These are phyloP conservation scores for Scelioninae gen. 1 DNA, from an alignment of 2,888 invertebrate species.

Conservation along the genomic window DNA sequence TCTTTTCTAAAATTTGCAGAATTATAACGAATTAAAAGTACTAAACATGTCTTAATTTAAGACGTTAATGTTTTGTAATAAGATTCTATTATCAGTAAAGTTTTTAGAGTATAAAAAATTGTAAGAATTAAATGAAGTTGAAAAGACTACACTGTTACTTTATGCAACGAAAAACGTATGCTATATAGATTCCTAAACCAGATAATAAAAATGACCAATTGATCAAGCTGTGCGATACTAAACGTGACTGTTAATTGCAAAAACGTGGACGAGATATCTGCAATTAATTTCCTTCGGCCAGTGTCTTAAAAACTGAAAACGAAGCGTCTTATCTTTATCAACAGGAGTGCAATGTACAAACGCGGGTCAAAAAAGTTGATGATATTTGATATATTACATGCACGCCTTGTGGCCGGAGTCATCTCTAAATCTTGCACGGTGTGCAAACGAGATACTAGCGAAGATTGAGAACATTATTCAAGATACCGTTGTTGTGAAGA, in stretches of 20 bases:
- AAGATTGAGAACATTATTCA: conserved; percentile 57
- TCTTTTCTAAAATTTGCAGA: no score
- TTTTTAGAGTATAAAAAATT: no score
- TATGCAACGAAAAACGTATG: no score
- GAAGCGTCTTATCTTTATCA: conserved; percentile 16
- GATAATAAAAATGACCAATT: no score
- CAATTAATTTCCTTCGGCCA: conserved; percentile 13
- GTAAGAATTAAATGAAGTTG: no score
- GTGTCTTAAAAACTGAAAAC: conserved; percentile 18
- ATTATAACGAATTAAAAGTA: no score
- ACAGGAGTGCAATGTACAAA: background rate
- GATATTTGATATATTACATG: conserved; percentile 44
- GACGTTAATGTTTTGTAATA: no score
- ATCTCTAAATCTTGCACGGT: conserved; percentile 24
- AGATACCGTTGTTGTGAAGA: conserved; percentile 41
- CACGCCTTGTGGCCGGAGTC: conserved; percentile 17
- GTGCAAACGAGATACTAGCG: conserved; percentile 48
- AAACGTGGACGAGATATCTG: conserved; percentile 8
- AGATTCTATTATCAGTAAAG: no score
- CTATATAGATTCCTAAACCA: no score
- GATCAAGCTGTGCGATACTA: background rate
- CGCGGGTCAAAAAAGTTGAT: conserved; percentile 29
- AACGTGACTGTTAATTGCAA: conserved; percentile 14
- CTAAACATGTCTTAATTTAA: no score
- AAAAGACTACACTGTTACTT: no score